Conservation (phyloP, 2,113 vertebrate genomes). For the Micronycteris hirsuta region DNA sequence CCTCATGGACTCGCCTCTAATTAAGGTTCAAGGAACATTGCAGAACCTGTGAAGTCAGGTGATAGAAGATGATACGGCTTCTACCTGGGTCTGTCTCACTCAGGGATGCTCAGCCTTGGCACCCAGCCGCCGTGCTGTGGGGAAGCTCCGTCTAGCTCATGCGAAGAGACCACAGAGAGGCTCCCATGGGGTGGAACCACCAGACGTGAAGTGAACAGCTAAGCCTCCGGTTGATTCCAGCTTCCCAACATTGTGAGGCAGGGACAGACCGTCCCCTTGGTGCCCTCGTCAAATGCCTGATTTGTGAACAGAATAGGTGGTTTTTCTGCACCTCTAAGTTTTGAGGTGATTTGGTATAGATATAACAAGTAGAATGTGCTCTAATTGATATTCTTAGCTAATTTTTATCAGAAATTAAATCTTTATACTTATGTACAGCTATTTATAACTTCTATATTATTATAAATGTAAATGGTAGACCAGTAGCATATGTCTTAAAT, state of each 20-base stretch:
- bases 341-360: background rate
- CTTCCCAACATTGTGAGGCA: background rate
- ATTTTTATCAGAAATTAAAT: constrained; percentile 1
- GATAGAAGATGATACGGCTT: background rate
- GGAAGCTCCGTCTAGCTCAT: background rate
- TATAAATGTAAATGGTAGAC: background rate
- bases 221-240: background rate
- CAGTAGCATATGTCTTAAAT: background rate
- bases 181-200: fast-evolving
- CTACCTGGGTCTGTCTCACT: background rate
- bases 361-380: background rate
- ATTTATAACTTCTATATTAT: background rate
- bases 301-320: background rate
- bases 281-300: background rate
- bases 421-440: background rate
- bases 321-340: background rate
- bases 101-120: background rate
- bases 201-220: fast-evolving
- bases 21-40: too few relatives aligned
- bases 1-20: background rate
- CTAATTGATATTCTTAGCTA: background rate
- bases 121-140: background rate
- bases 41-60: background rate
- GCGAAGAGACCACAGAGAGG: too few relatives aligned
- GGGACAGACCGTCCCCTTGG: too few relatives aligned